Evolutionary conservation across 2,888 invertebrate species (phyloP), one percentile per base, ranked within the genome.

Genomic region (Ennomos quercinarius): DNA sequence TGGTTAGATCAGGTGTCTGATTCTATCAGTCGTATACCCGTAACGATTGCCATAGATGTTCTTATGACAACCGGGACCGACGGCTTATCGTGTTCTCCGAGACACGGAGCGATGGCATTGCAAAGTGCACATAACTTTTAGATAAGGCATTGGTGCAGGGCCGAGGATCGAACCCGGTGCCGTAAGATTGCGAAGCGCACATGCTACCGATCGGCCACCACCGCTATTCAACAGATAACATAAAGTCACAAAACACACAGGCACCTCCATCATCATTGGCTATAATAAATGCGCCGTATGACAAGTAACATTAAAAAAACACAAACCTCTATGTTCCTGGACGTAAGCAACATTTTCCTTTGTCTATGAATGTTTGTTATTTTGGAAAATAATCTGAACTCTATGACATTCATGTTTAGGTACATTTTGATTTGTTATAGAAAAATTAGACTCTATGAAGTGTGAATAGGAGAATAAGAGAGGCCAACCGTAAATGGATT

Each of bases 271-370:
- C 55, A 63, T 59, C 45, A 67, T 62, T 60, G 58, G 56, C 57
- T 65, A 36, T 66, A 60, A 43, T 34, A 44, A 48, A 46, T 59
- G 64, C 57, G 48, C 42, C 57, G 58, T 64, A 59, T 57, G 63
- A 52, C 66, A 62, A 63, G 54, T 11, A 40, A 13, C 45, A 9
- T 10, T 45, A n/a, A n/a, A 40, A 50, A 49, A 43, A 60, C 44
- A 36, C 1, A 43, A 48, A 1, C 9, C 41, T 39, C 34, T 39
- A 36, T 37, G n/a, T 3, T 54, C 8, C 12, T 17, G 10, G 35
- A 54, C 8, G 10, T 45, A 45, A 13, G 13, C 35, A 10, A 45
- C 8, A 13, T 45, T 40, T 53, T 45, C 38, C 35, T 39, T 12
- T 45, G n/a, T 10, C 34, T 9, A 1, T 36, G 1, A 17, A 43